Evolutionary conservation across 2,113 vertebrate genomes (phyloP), one percentile per base, ranked within the genome.

Genomic region (Nettapus auritus): DNA sequence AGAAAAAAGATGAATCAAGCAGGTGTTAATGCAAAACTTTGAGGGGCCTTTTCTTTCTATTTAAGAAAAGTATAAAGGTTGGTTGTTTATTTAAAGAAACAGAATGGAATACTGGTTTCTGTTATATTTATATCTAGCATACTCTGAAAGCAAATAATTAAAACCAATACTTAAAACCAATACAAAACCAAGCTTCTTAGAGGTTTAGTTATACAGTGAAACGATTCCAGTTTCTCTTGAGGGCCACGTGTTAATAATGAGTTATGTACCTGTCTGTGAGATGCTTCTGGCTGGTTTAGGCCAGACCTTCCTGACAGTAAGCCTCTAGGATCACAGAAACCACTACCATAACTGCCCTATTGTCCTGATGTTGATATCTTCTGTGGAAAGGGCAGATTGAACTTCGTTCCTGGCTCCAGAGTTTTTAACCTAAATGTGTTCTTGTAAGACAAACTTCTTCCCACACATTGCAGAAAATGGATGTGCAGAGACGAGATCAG

Each of bases 1-100:
- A n/a, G n/a, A n/a, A n/a, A n/a, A 71, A 91, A 33, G 70, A 81
- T 96, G 83, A 87, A 83, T 85, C 26, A 77, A 64, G 42, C 3
- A 83, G 94, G 88, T 36, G 18, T n/a, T 91, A 69, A 91, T 77
- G 67, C 44, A 73, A 56, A 66, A 33, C 34, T 86, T 95, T 42
- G 82, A 84, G 90, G 44, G 77, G 21, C 11, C 40, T 83, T 82
- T 59, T 81, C 34, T 85, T 56, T 29, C 22, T 50, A 4, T 50
- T 79, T 63, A 52, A 86, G 48, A 76, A 73, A 88, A 85, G 9
- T 7, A 25, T 31, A 62, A 74, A 29, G 8, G 7, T 84, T 12
- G 3, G 71, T 87, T 40, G 9, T 60, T 71, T 91, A 40, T 62
- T 25, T 68, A 38, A 79, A 48, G 6, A 80, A 15, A 7, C 66